Conservation (phyloP, 2,888 invertebrate genomes). For the Andricus curvator region DNA sequence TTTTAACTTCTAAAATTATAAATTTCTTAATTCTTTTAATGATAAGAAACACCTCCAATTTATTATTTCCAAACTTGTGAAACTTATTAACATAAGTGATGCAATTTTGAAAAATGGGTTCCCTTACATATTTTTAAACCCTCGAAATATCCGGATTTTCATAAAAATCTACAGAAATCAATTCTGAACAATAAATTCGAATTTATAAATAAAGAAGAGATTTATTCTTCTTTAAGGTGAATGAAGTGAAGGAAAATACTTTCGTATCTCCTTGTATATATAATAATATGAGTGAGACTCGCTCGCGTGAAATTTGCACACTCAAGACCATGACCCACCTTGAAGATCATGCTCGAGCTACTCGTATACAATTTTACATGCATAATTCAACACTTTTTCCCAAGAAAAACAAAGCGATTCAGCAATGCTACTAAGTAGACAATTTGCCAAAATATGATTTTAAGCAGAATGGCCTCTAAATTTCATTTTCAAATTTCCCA, state of each 20-base stretch:
- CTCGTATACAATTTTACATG: constrained; percentile 31
- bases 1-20: too few relatives aligned
- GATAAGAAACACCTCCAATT: too few relatives aligned
- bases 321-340: constrained; percentile 36
- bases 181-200: not conserved
- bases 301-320: constrained; percentile 35
- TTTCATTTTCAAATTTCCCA: too few relatives aligned
- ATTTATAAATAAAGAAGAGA: not conserved
- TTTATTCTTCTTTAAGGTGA: not conserved
- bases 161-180: not conserved
- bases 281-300: not conserved
- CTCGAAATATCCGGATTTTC: too few relatives aligned
- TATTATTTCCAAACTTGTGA: too few relatives aligned
- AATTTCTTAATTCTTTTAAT: too few relatives aligned
- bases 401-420: constrained; percentile 14
- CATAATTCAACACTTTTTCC: constrained; percentile 32
- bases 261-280: constrained; percentile 18
- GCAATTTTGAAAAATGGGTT: too few relatives aligned
- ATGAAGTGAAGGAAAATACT: constrained; percentile 6
- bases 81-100: too few relatives aligned
- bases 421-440: not conserved
- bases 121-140: too few relatives aligned
- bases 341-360: constrained; percentile 30
- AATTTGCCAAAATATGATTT: constrained; percentile 14
- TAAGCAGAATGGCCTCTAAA: too few relatives aligned